Evolutionary conservation across 2,888 invertebrate species (phyloP).

Genomic region (Mantis religiosa): DNA sequence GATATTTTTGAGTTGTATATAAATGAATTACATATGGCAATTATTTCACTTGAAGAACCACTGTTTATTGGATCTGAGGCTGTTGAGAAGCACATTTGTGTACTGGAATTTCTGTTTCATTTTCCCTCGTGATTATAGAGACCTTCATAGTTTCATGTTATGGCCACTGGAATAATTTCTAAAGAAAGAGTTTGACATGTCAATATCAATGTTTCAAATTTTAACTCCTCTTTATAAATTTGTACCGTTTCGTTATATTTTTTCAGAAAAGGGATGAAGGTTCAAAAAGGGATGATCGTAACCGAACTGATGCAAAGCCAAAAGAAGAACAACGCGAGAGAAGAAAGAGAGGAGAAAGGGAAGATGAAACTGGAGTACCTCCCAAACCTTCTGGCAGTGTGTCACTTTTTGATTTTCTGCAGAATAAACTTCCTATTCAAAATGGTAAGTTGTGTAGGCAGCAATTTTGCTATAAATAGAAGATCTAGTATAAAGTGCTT

Average conservation of each 20-base stretch:
- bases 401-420: slow-evolving; percentile 76
- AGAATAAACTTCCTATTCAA: slow-evolving; percentile 64
- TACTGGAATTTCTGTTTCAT: no score
- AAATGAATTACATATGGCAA: no score
- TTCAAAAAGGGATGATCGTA: slow-evolving; percentile 42
- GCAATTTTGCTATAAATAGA: not conserved
- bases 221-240: not conserved
- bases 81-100: no score
- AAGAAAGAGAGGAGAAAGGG: slow-evolving; percentile 47
- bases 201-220: no score
- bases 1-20: no score
- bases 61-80: no score
- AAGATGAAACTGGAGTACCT: slow-evolving; percentile 46
- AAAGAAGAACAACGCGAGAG: slow-evolving; percentile 39
- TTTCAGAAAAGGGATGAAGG: slow-evolving; percentile 42
- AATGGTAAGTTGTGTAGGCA: slow-evolving; percentile 17
- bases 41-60: no score
- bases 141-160: no score
- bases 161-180: no score
- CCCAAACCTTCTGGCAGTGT: slow-evolving; percentile 76
- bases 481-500: not conserved
- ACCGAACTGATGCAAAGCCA: slow-evolving; percentile 32
- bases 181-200: no score
- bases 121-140: no score
- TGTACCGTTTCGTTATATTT: not conserved